These are phyloP conservation scores for Diachasmimorpha longicaudata DNA, from an alignment of 1,140 invertebrate genomes.

Conservation along the genomic window DNA sequence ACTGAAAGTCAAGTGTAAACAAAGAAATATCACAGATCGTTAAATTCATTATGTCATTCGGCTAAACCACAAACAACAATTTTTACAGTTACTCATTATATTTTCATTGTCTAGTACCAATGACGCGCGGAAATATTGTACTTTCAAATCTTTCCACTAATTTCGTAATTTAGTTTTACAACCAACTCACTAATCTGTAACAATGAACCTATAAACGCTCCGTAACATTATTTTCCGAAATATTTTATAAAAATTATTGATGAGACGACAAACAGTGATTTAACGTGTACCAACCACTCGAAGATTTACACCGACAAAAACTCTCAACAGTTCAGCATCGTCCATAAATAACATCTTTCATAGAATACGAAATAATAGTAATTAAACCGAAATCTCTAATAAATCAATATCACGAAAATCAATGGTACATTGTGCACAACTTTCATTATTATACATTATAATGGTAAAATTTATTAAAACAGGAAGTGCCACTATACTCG, in stretches of 20 bases:
- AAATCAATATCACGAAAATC: background rate
- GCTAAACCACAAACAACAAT: slow-evolving; percentile 19
- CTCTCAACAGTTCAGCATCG: background rate
- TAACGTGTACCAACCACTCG: background rate
- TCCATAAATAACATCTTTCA: background rate
- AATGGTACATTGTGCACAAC: background rate
- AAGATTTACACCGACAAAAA: background rate
- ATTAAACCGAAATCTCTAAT: background rate
- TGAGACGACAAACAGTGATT: background rate
- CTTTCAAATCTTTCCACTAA: background rate
- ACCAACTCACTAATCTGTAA: background rate
- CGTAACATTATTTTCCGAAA: background rate
- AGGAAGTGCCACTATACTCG: background rate
- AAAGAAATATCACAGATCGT: background rate
- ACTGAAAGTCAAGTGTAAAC: background rate
- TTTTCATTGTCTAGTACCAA: slow-evolving; percentile 24
- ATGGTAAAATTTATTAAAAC: background rate
- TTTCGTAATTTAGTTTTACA: slow-evolving; percentile 18
- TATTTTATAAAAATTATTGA: background rate
- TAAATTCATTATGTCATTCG: slow-evolving; percentile 19
- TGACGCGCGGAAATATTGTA: background rate
- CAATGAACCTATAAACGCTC: background rate
- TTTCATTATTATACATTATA: background rate
- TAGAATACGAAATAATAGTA: background rate
- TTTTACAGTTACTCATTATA: slow-evolving; percentile 25